Evolutionary conservation across 2,797 vertebrate species (phyloP).

Genomic region (Lophius americanus): DNA sequence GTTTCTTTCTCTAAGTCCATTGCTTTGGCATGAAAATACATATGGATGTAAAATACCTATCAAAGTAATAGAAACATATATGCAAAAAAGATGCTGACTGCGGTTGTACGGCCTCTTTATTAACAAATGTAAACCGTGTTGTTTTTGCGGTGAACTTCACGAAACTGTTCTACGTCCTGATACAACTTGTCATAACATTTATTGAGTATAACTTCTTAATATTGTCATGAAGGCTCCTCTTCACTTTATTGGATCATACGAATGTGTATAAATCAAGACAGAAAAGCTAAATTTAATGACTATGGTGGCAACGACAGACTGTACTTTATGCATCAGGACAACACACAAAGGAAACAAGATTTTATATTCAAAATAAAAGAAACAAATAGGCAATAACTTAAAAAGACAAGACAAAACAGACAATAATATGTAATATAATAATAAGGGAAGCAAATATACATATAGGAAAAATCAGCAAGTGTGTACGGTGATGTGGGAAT

Average conservation of each 20-base stretch:
- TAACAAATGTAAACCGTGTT: neutral
- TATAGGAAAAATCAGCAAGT: slow-evolving; percentile 3
- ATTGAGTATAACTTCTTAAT: slow-evolving; percentile 1
- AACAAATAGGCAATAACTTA: slow-evolving; percentile 56
- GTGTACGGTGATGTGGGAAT: neutral
- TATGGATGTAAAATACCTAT: neutral
- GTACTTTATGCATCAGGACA: slow-evolving; percentile 15
- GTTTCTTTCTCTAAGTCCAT: neutral
- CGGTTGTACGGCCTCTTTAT: neutral
- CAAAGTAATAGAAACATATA: neutral
- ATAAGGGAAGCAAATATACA: slow-evolving; percentile 9
- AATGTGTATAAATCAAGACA: slow-evolving; percentile 10
- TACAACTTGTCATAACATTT: neutral
- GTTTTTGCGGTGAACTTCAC: slow-evolving; percentile 6
- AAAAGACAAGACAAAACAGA: slow-evolving; percentile 46
- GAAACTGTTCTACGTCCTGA: slow-evolving; percentile 1
- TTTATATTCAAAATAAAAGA: slow-evolving; percentile 35
- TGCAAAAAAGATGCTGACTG: neutral
- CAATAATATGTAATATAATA: slow-evolving; percentile 43
- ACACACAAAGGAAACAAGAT: slow-evolving; percentile 10
- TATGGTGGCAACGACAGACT: slow-evolving; percentile 8
- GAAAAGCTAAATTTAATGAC: neutral
- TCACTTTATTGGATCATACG: slow-evolving; percentile 15
- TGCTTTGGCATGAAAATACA: slow-evolving; percentile 1
- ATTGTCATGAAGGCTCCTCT: neutral